Percentiles rank a stretch among this genome's conserved stretches.
Conservation (phyloP, 2,113 vertebrate genomes). For the Rhinogobius similis region DNA sequence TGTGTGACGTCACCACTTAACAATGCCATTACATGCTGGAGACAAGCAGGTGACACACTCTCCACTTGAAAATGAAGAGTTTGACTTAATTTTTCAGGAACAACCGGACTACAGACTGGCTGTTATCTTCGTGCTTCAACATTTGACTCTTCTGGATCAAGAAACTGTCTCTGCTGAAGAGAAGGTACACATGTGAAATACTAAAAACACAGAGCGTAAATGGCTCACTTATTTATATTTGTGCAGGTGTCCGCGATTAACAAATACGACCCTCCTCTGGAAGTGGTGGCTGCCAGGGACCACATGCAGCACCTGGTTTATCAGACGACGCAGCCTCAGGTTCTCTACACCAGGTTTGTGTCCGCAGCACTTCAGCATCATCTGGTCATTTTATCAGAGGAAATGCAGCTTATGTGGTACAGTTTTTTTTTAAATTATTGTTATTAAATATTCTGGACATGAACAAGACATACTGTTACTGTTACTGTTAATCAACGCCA, state of each 20-base stretch:
- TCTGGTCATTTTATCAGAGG: neutral
- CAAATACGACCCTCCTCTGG: constrained; percentile 84
- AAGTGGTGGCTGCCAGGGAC: constrained; percentile 84
- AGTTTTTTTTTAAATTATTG: no score
- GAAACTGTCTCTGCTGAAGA: constrained; percentile 83
- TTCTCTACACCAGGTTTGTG: constrained; percentile 85
- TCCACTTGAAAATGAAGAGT: neutral
- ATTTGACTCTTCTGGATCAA: constrained; percentile 83
- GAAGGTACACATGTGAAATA: constrained; percentile 79
- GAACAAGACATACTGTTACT: no score
- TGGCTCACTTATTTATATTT: neutral
- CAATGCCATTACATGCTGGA: no score
- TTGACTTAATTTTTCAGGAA: constrained; percentile 73
- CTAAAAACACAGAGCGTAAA: neutral
- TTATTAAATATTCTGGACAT: no score
- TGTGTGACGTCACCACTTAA: no score
- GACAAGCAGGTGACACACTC: no score
- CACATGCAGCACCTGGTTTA: constrained; percentile 83
- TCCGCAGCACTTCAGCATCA: neutral
- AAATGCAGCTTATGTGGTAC: neutral
- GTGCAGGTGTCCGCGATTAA: constrained; percentile 86
- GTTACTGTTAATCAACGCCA: no score
- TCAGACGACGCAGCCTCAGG: constrained; percentile 84
- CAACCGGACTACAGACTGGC: constrained; percentile 80
- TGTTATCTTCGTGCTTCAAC: constrained; percentile 84